Percentiles rank a stretch among this genome's conserved stretches.
Conservation (phyloP, 2,888 invertebrate genomes). For the Ametastegia equiseti region DNA sequence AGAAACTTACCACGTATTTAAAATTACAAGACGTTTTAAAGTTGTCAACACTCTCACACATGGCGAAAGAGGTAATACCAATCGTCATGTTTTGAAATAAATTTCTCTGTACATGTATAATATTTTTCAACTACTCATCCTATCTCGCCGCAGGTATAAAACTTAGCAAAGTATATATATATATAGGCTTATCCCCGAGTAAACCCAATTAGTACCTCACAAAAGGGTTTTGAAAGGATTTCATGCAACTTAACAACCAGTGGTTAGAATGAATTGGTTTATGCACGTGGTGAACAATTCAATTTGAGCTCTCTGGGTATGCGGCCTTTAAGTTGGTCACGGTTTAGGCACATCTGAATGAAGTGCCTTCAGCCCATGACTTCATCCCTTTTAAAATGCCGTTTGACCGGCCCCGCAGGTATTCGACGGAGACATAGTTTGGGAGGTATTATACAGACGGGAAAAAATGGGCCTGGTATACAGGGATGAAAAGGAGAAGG, state of each 20-base stretch:
- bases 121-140: too few species aligned
- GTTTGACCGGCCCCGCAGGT: slow-evolving; percentile 54
- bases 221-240: too few species aligned
- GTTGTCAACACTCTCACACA: slow-evolving; percentile 37
- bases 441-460: slow-evolving; percentile 60
- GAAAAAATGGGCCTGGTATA: slow-evolving; percentile 49
- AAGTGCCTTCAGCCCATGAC: neutral
- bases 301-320: too few species aligned
- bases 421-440: slow-evolving; percentile 59
- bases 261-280: too few species aligned
- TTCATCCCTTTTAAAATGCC: neutral
- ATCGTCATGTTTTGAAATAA: neutral
- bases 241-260: too few species aligned
- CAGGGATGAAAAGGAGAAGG: slow-evolving; percentile 49
- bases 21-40: slow-evolving; percentile 42
- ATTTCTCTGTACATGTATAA: neutral
- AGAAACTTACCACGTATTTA: slow-evolving; percentile 37
- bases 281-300: too few species aligned
- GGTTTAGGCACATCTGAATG: neutral
- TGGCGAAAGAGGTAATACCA: slow-evolving; percentile 48
- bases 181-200: neutral
- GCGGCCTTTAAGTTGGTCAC: too few species aligned
- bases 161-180: too few species aligned
- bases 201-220: neutral
- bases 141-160: too few species aligned